Conservation (phyloP, 1,140 invertebrate genomes). For the Pogonognathellus flavescens region DNA sequence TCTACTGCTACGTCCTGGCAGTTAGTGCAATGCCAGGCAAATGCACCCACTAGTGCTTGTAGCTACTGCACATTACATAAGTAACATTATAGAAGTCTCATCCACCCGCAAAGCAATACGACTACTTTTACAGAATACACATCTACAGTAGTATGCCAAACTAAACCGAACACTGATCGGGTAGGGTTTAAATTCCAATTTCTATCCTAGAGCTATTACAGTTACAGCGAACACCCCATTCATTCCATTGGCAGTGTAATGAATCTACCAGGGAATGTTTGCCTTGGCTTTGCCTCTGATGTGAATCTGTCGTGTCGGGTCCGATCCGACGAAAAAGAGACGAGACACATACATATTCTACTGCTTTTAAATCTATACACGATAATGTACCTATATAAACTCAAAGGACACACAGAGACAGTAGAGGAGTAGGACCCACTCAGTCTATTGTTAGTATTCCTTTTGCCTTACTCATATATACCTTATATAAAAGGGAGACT, state of each 20-base stretch:
- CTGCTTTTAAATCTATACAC: conserved; percentile 6
- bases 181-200: conserved; percentile 48
- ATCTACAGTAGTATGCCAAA: neutral
- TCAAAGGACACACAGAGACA: neutral
- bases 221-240: conserved; percentile 36
- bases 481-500: neutral
- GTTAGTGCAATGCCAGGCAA: too few species aligned
- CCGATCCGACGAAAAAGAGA: neutral
- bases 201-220: conserved; percentile 48
- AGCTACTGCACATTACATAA: neutral
- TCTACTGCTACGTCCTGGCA: too few species aligned
- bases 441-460: too few species aligned
- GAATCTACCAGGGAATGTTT: conserved; percentile 42
- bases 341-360: neutral
- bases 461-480: neutral
- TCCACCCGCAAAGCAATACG: neutral
- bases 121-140: neutral
- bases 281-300: conserved; percentile 41
- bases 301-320: conserved; percentile 20
- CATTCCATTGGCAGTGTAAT: conserved; percentile 48
- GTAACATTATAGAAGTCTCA: conserved; percentile 5
- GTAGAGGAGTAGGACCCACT: neutral
- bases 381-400: too few species aligned
- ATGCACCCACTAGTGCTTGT: too few species aligned
- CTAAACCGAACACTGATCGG: neutral